phyloP scores from a whole-genome alignment of 2,797 vertebrate species.

The Gymnothorax reevesii region DNA sequence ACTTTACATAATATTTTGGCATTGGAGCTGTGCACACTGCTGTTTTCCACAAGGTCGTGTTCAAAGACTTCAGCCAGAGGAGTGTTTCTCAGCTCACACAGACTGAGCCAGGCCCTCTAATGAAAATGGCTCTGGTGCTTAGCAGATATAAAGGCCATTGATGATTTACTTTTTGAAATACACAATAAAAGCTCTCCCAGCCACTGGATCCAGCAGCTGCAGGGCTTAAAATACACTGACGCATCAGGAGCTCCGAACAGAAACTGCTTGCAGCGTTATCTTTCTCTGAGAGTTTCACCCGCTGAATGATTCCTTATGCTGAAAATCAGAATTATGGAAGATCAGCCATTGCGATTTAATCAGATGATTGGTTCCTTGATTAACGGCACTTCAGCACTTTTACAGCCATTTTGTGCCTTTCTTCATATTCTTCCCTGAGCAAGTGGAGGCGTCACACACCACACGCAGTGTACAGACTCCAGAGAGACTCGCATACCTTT shows the following conservation, averaged over 20 bases:
- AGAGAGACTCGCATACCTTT: too few relatives aligned
- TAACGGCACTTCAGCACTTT: too few relatives aligned
- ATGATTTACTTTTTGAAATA: conserved; percentile 52
- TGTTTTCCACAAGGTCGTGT: background rate
- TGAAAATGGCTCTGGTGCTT: background rate
- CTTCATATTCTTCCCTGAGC: too few relatives aligned
- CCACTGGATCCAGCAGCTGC: conserved; percentile 4
- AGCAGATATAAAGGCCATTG: conserved; percentile 37
- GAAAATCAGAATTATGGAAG: background rate
- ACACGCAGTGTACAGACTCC: too few relatives aligned
- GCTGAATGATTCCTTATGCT: background rate
- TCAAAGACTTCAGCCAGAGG: too few relatives aligned
- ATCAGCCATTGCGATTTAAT: background rate
- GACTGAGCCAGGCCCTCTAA: background rate
- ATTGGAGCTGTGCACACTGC: too few relatives aligned
- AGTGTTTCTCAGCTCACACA: background rate
- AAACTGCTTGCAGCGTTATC: background rate
- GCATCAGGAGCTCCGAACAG: background rate
- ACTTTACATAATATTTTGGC: too few relatives aligned
- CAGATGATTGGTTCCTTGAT: background rate
- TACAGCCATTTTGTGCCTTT: too few relatives aligned
- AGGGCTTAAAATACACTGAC: conserved; percentile 25
- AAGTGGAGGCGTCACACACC: too few relatives aligned
- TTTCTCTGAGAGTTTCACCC: background rate
- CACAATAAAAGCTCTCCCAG: conserved; percentile 30